Base-by-base conservation (phyloP, 2,113 vertebrate genomes). In the Malaclemys terrapin region DNA sequence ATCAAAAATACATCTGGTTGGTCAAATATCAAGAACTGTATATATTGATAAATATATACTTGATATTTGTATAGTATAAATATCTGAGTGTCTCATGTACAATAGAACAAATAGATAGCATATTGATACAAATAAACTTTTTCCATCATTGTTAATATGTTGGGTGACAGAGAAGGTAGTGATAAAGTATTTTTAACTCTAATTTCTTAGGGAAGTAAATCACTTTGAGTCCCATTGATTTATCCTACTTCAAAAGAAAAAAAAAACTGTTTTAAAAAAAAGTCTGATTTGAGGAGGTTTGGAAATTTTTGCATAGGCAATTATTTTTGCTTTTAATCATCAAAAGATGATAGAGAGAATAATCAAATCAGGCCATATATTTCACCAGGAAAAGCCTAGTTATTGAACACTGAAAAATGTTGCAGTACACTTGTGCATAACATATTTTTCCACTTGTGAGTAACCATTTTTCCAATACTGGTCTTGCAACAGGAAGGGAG, bases 401-500 rank as follows among this genome's bases (percentile, higher is more conserved):
- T 88, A 80, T 82, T 82, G 85, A 86, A 16, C 17, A 19, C 75
- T 72, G 75, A 50, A 59, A 85, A 93, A 13, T 1, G 1, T 82
- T 89, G 75, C 47, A 38, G 50, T 25, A 35, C 90, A 88, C 88
- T 94, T 94, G 88, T 84, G 59, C 87, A 85, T 42, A 52, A 87
- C 22, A 9, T 50, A 80, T 29, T 50, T 50, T 50, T 50, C 50
- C 13, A 50, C 50, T 50, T 50, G 50, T 5, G 13, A 4, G 31
- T 82, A 72, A n/a, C 35, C 5, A 89, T 42, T 52, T 93, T 95
- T 94, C 59, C 54, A 35, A 16, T 57, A 8, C 85, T 94, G 82
- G 69, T 91, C 8, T 84, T 84, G 57, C 90, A 79, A 89, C 89
- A 93, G 89, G 91, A 88, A 80, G 53, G 89, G 93, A 57, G 56